These are phyloP conservation scores for Mesorhabditis sp. DNA, from an alignment of 2,888 invertebrate genomes.

Conservation along the genomic window DNA sequence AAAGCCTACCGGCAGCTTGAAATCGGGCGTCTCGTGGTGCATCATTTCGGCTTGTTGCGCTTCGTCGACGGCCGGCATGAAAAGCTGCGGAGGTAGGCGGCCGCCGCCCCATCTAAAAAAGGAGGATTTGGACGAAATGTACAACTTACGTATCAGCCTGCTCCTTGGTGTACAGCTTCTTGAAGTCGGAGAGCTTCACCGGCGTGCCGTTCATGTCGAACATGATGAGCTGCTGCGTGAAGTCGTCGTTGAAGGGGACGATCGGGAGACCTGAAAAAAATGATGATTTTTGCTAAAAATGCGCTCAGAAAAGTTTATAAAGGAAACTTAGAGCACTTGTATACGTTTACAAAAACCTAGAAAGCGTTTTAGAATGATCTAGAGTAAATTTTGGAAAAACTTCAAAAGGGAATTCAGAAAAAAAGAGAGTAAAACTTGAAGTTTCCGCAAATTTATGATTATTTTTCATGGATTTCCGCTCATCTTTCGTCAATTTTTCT, in stretches of 20 bases:
- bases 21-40: background rate
- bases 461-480: too few species aligned
- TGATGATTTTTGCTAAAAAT: background rate
- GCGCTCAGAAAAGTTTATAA: too few species aligned
- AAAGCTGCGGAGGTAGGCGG: background rate
- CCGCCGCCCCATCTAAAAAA: constrained; percentile 3
- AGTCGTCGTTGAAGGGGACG: background rate
- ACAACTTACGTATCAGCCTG: background rate
- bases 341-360: too few species aligned
- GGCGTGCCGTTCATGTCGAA: background rate
- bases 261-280: background rate
- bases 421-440: too few species aligned
- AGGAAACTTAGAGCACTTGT: too few species aligned
- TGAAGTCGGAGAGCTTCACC: background rate
- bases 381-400: too few species aligned
- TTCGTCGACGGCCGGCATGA: background rate
- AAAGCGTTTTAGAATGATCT: background rate
- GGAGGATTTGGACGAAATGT: background rate
- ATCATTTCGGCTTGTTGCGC: background rate
- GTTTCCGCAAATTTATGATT: too few species aligned
- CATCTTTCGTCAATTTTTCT: too few species aligned
- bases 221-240: background rate
- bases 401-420: too few species aligned
- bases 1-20: background rate
- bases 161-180: background rate